Evolutionary conservation across 92 coral and sea anemone genomes (phyloP).

Genomic region (Pocillopora meandrina): DNA sequence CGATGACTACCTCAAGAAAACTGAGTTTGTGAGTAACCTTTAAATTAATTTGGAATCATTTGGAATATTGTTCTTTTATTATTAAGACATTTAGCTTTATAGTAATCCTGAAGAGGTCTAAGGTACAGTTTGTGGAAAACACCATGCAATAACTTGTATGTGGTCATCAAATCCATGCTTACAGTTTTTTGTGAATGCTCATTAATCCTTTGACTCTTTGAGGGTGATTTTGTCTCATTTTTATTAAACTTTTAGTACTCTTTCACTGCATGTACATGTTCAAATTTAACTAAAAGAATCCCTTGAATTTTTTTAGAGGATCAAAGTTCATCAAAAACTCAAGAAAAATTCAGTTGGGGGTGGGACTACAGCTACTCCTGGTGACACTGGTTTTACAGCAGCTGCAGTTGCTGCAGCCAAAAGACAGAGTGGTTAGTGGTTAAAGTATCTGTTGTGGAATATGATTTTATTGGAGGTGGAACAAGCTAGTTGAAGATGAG

Average conservation of each 20-base stretch:
- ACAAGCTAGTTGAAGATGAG: background rate
- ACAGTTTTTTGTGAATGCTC: too few relatives aligned
- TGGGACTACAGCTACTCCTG: slow-evolving; percentile 68
- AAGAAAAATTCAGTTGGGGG: slow-evolving; percentile 64
- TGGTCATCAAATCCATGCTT: too few relatives aligned
- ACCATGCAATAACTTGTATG: too few relatives aligned
- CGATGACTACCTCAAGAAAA: slow-evolving; percentile 82
- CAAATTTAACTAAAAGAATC: background rate
- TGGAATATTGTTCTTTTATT: background rate
- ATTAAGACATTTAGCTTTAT: background rate
- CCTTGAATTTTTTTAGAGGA: slow-evolving; percentile 56
- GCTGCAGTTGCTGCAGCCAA: slow-evolving; percentile 95
- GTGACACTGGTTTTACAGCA: slow-evolving; percentile 94
- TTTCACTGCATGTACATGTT: too few relatives aligned
- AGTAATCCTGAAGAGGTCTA: too few relatives aligned
- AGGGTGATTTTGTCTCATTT: too few relatives aligned
- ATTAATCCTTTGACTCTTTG: too few relatives aligned
- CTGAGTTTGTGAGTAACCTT: slow-evolving; percentile 72
- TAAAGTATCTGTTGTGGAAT: background rate
- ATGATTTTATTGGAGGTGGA: background rate
- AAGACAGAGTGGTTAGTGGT: slow-evolving; percentile 66
- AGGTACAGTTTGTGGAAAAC: too few relatives aligned
- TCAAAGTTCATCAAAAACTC: slow-evolving; percentile 82
- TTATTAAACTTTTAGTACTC: too few relatives aligned
- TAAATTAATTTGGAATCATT: background rate